Percentiles rank a stretch among this genome's conserved stretches.
phyloP scores from a whole-genome alignment of 2,113 vertebrate species.

The Onychorhynchus coronatus region DNA sequence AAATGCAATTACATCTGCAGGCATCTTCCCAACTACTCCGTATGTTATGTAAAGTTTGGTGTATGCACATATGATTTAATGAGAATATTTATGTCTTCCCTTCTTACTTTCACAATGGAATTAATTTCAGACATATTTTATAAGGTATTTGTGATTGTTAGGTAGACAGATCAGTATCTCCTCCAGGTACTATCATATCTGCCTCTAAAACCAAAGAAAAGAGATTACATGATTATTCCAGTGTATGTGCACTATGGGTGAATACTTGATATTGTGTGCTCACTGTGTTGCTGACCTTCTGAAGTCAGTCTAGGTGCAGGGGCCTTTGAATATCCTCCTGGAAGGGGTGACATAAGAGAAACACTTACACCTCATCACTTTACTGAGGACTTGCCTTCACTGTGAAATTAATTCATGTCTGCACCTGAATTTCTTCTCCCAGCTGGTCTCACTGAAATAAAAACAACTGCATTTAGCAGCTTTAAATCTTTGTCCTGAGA shows the following conservation, averaged over 20 bases:
- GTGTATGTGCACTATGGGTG: neutral
- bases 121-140: slow-evolving; percentile 59
- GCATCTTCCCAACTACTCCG: slow-evolving; percentile 68
- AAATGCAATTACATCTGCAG: slow-evolving; percentile 71
- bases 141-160: slow-evolving; percentile 7
- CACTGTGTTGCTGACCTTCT: neutral
- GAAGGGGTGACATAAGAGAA: neutral
- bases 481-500: neutral
- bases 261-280: neutral
- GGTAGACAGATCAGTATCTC: neutral
- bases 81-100: slow-evolving; percentile 60
- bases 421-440: neutral
- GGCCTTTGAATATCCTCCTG: neutral
- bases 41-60: slow-evolving; percentile 74
- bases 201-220: neutral
- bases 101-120: slow-evolving; percentile 63
- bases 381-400: neutral
- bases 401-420: neutral
- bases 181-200: neutral
- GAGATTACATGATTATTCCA: neutral
- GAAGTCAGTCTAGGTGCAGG: neutral
- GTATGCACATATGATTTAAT: slow-evolving; percentile 48
- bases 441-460: neutral
- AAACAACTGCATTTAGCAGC: neutral
- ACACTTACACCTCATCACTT: neutral